phyloP scores from a whole-genome alignment of 37 sponge, comb jelly and placozoan genomes.

The Dysidea cf. avara region DNA sequence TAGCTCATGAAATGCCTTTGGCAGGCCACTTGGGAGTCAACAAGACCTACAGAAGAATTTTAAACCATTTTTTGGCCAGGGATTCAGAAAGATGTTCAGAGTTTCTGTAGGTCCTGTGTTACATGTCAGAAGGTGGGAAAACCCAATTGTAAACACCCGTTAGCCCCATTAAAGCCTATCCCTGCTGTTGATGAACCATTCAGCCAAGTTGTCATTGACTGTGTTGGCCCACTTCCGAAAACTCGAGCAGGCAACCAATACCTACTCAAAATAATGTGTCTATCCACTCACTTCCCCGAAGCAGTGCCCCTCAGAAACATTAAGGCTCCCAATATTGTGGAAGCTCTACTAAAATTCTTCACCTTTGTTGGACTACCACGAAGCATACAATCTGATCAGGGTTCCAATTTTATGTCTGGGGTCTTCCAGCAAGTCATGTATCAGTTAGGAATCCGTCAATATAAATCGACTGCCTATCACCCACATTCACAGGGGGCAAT shows the following conservation, averaged over 20 bases:
- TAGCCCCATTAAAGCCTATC: constrained; percentile 54
- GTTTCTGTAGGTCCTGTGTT: constrained; percentile 42
- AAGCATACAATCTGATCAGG: too few relatives aligned
- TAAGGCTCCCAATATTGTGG: constrained; percentile 47
- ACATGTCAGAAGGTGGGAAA: constrained; percentile 38
- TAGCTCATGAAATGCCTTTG: constrained; percentile 43
- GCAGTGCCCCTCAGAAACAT: constrained; percentile 56
- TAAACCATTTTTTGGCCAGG: constrained; percentile 49
- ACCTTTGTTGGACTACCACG: constrained; percentile 49
- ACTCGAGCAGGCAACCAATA: constrained; percentile 37
- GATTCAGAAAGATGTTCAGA: constrained; percentile 22
- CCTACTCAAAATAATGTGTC: constrained; percentile 51
- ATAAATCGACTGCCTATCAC: too few relatives aligned
- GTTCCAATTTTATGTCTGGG: too few relatives aligned
- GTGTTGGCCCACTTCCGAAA: constrained; percentile 48
- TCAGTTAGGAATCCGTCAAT: constrained; percentile 11
- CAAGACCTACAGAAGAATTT: constrained; percentile 28
- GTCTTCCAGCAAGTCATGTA: constrained; percentile 44
- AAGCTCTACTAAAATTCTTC: constrained; percentile 41
- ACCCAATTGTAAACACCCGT: not conserved
- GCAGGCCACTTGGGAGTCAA: constrained; percentile 60
- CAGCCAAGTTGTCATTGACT: too few relatives aligned
- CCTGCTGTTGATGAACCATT: constrained; percentile 58
- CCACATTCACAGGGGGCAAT: too few relatives aligned
- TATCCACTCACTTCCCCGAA: constrained; percentile 62